phyloP scores from a whole-genome alignment of 2,888 invertebrate genomes.

The Epistrophella euchroma region DNA sequence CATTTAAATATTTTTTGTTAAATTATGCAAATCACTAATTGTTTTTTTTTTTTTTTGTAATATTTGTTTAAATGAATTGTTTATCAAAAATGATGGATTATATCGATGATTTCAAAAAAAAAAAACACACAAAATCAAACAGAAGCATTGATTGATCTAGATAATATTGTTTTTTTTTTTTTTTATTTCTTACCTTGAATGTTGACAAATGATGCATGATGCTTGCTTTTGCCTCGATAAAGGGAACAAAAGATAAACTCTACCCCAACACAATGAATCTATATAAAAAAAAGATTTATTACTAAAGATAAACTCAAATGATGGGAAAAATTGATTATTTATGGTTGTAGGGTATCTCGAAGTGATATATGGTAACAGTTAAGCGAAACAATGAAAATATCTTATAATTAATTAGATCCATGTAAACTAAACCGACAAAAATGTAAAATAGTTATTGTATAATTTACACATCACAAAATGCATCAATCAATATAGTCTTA shows the following conservation, averaged over 20 bases:
- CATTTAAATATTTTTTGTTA: background rate
- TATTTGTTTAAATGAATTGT: constrained; percentile 9
- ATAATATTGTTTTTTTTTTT: constrained; percentile 5
- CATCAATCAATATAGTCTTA: constrained; percentile 17
- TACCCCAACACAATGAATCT: background rate
- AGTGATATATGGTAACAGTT: constrained; percentile 26
- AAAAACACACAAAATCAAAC: background rate
- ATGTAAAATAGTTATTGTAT: background rate
- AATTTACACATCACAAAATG: constrained; percentile 9
- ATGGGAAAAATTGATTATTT: constrained; percentile 32
- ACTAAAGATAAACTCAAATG: constrained; percentile 7
- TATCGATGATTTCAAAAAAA: background rate
- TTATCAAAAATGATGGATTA: constrained; percentile 17
- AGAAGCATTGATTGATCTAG: constrained; percentile 19
- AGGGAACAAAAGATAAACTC: constrained; percentile 17
- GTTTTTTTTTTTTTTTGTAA: constrained; percentile 2
- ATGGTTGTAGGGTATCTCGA: background rate
- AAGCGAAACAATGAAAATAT: constrained; percentile 13
- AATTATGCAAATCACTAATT: constrained; percentile 24
- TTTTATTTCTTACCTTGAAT: constrained; percentile 21
- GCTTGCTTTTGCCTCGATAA: constrained; percentile 4
- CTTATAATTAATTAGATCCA: constrained; percentile 23
- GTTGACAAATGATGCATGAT: constrained; percentile 30
- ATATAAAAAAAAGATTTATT: constrained; percentile 14
- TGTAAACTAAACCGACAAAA: background rate